These are phyloP conservation scores for Augiades crinisus DNA, from an alignment of 2,888 invertebrate genomes.

Conservation along the genomic window DNA sequence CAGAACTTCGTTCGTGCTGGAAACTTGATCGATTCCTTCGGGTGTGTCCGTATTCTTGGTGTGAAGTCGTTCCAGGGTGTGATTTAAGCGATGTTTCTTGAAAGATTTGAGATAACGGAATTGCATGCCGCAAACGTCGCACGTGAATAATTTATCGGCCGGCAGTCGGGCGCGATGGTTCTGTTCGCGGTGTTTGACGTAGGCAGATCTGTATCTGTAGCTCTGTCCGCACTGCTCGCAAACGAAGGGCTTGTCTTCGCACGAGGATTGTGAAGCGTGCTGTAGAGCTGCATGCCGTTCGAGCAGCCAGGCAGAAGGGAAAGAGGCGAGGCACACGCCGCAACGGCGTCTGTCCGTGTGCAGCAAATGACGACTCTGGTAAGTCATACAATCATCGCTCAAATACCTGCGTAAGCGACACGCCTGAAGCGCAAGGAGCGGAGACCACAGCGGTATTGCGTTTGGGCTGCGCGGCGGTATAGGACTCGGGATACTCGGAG, in stretches of 20 bases:
- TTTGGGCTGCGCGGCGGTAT: slow-evolving; percentile 60
- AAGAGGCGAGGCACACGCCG: slow-evolving; percentile 91
- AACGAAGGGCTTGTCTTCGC: slow-evolving; percentile 93
- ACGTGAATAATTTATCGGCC: slow-evolving; percentile 94
- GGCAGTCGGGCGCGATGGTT: slow-evolving; percentile 93
- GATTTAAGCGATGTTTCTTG: slow-evolving; percentile 93
- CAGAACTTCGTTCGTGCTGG: slow-evolving; percentile 86
- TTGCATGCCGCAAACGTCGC: slow-evolving; percentile 96
- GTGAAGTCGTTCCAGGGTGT: slow-evolving; percentile 91
- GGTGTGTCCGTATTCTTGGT: slow-evolving; percentile 82
- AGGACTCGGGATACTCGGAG: slow-evolving; percentile 55
- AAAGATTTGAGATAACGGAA: slow-evolving; percentile 94
- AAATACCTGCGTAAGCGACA: slow-evolving; percentile 73
- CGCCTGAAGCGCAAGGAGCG: slow-evolving; percentile 71
- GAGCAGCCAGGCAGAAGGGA: slow-evolving; percentile 93
- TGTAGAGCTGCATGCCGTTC: slow-evolving; percentile 93
- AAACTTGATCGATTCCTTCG: slow-evolving; percentile 84
- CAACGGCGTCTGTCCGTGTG: slow-evolving; percentile 83
- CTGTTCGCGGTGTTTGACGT: slow-evolving; percentile 89
- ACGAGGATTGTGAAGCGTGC: slow-evolving; percentile 84
- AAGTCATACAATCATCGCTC: slow-evolving; percentile 76
- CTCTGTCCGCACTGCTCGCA: slow-evolving; percentile 96
- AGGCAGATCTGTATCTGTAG: slow-evolving; percentile 92
- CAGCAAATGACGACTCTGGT: slow-evolving; percentile 59
- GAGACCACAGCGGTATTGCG: slow-evolving; percentile 69